Evolutionary conservation across 2,797 vertebrate species (phyloP), one percentile per base, ranked within the genome.

Genomic region (Parauchenoglanis ngamensis): DNA sequence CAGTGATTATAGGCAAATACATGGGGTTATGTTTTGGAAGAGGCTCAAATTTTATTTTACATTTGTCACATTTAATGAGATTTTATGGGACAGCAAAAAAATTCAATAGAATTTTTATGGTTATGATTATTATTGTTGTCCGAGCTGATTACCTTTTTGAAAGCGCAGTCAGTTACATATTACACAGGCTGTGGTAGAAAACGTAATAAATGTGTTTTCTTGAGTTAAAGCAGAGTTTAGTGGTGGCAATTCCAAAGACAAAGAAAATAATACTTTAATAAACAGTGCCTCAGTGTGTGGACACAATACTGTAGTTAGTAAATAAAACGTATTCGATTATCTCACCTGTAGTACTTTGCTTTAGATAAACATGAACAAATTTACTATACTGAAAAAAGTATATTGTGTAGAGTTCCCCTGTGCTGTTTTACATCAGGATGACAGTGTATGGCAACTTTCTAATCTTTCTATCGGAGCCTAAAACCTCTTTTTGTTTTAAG

Each of bases 11-110:
- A 46, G 76, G 11, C 19, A 85, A 84, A 56, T 49, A 10, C 49
- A 49, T 49, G 6, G 46, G 17, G 59, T 68, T 56, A 77, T 67
- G 59, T 87, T 83, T 83, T 68, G 73, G 83, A 84, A 84, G n/a
- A 28, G 21, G 49, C 76, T 75, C 17, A n/a, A n/a, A 2, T 78
- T 56, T 31, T 46, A 46, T 73, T 73, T 73, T 25, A 23, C 65
- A 1, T 54, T 77, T 67, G 12, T 52, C 72, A 61, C 0, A 1
- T 79, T 79, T 44, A 57, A 78, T 56, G 28, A 35, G 13, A 31
- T 17, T 56, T 63, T 65, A 52, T 75, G 15, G 31, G 70, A 83
- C 56, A 15, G 21, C 56, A 59, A 31, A 31, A 77, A 49, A 75
- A 49, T 7, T 12, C 0, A 5, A 15, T 1, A n/a, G 1, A 75